Conservation (phyloP, 2,113 vertebrate species). For the Uria aalge region DNA sequence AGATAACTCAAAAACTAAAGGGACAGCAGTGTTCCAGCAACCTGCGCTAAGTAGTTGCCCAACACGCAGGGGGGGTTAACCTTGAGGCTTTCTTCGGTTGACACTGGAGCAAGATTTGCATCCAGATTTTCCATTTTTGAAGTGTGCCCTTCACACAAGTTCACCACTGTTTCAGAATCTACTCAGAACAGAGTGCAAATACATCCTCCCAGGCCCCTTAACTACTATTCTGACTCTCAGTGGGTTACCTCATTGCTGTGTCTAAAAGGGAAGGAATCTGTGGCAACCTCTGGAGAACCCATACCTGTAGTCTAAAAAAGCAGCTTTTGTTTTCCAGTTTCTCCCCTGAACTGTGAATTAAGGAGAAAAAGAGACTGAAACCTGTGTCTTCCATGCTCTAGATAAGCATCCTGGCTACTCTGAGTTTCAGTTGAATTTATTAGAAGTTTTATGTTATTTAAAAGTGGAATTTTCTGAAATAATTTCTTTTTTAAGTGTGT, state of each 20-base stretch:
- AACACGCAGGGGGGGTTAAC: rapidly evolving
- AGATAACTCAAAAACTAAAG: not conserved
- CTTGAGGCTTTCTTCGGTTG: not conserved
- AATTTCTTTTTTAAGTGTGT: not conserved
- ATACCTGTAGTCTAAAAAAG: not conserved
- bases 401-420: not conserved
- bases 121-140: not conserved
- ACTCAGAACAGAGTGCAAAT: not conserved
- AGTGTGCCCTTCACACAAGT: not conserved
- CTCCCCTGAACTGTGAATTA: not conserved
- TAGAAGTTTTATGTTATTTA: not conserved
- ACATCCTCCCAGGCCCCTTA: not conserved
- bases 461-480: not conserved
- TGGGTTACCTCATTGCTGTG: rapidly evolving
- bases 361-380: not conserved
- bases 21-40: not conserved
- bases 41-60: not conserved
- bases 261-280: not conserved
- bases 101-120: not conserved
- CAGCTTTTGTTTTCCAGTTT: not conserved
- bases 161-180: not conserved
- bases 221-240: not conserved
- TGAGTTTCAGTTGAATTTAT: not conserved
- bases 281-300: not conserved
- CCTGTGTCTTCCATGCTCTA: not conserved